Base-by-base conservation (phyloP, 2,797 vertebrate genomes). In the Anguilla megastoma region DNA sequence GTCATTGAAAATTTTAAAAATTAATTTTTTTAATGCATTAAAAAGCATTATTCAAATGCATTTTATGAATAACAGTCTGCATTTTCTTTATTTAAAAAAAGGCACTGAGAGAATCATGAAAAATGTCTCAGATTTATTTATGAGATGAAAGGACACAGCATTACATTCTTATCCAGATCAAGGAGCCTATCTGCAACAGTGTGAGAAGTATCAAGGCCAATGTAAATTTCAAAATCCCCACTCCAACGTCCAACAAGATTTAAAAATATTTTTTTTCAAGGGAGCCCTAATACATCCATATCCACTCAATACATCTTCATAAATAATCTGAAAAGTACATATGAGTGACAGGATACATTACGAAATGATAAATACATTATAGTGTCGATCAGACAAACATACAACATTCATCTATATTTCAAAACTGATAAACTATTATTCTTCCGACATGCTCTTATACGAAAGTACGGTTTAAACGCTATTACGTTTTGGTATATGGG, bases 121-220 rank as follows among this genome's bases (percentile, higher is more conserved):
- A 71, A 71, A 71, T 71, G 69, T 12, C 1, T 79, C 14, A 5
- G 33, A 45, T 79, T 79, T 79, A 79, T 79, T 79, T 79, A 21
- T 79, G 74, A 41, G 33, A 79, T 79, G 74, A 79, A 79, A 79
- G 36, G 36, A 41, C 30, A 41, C 74, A 79, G 63, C 63, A 69
- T 76, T 33, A 76, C 71, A 76, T 76, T 33, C 33, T 76, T 76
- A 36, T 36, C 33, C 71, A 33, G 33, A 76, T 76, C 33, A 21
- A 76, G 71, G 9, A 14, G 12, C 1, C 12, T 76, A 76, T 36
- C 71, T 12, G 71, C 27, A 76, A 33, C 33, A 76, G 71, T 36
- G 63, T 69, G 24, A 76, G 71, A 12, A 76, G 71, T 14, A 1
- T 24, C 63, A 6, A 69, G n/a, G 63, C 63, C 63, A 69, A 27